Evolutionary conservation across 1,140 invertebrate species (phyloP).

Genomic region (Pectinophora gossypiella): DNA sequence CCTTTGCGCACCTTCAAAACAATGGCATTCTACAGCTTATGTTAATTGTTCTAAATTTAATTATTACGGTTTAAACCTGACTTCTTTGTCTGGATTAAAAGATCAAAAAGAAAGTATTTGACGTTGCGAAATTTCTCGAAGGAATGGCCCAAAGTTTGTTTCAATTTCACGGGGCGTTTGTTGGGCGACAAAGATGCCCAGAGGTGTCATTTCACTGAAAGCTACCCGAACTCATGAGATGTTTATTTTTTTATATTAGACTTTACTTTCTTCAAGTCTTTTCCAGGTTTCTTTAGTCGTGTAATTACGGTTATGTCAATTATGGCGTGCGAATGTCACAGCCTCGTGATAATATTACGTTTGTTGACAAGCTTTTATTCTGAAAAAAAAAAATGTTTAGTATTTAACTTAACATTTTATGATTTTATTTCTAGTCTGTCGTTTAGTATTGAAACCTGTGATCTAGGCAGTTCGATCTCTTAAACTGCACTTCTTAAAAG

Average conservation of each 20-base stretch:
- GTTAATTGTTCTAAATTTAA: not conserved
- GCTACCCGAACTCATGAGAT: slow-evolving; percentile 38
- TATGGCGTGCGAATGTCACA: too few relatives aligned
- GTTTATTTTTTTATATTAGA: slow-evolving; percentile 29
- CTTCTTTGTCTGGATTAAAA: slow-evolving; percentile 16
- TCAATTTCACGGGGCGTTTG: slow-evolving; percentile 71
- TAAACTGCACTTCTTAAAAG: slow-evolving; percentile 18
- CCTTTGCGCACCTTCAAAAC: too few relatives aligned
- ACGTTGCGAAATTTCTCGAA: slow-evolving; percentile 25
- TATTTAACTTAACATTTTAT: not conserved
- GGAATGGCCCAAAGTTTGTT: slow-evolving; percentile 30
- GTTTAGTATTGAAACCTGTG: not conserved
- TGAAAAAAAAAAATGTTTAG: too few relatives aligned
- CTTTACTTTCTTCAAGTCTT: too few relatives aligned
- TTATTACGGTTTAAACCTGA: not conserved
- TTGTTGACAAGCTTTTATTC: too few relatives aligned
- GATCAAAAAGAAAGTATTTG: slow-evolving; percentile 26
- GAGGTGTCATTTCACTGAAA: slow-evolving; percentile 63
- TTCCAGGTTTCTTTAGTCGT: not conserved
- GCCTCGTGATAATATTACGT: too few relatives aligned
- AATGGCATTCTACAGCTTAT: not conserved
- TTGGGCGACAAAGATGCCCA: slow-evolving; percentile 61
- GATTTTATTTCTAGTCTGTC: not conserved
- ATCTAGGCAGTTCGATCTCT: too few relatives aligned
- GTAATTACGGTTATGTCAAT: too few relatives aligned